Evolutionary conservation across 2,113 vertebrate species (phyloP).

Genomic region (Harpagus bidentatus): DNA sequence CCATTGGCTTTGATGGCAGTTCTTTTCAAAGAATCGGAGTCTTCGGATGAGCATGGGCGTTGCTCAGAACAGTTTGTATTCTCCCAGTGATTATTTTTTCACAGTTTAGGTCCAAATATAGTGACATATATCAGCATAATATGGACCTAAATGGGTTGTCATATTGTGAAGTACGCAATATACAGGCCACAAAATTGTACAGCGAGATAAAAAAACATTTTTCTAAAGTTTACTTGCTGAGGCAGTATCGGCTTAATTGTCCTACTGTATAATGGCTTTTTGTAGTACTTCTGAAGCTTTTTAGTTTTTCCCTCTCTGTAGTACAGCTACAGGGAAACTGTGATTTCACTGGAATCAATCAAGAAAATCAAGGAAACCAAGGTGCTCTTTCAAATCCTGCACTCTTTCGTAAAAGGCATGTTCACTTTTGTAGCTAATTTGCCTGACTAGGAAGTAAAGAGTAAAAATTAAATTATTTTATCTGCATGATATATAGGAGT

Average conservation of each 20-base stretch:
- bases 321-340: neutral
- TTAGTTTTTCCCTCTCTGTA: neutral
- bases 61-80: neutral
- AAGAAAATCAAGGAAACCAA: neutral
- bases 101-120: neutral
- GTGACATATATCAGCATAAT: neutral
- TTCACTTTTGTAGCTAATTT: neutral
- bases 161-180: neutral
- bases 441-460: neutral
- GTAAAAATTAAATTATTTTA: neutral
- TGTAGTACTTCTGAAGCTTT: neutral
- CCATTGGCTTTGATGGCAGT: neutral
- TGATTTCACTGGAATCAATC: neutral
- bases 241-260: neutral
- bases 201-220: neutral
- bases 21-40: neutral
- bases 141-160: neutral
- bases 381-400: neutral
- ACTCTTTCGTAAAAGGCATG: neutral
- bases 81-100: neutral
- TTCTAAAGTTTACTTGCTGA: neutral
- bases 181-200: neutral
- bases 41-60: neutral
- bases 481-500: neutral
- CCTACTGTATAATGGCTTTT: neutral